Conservation (phyloP, 1,140 invertebrate genomes). For the Drosophila jambulina region DNA sequence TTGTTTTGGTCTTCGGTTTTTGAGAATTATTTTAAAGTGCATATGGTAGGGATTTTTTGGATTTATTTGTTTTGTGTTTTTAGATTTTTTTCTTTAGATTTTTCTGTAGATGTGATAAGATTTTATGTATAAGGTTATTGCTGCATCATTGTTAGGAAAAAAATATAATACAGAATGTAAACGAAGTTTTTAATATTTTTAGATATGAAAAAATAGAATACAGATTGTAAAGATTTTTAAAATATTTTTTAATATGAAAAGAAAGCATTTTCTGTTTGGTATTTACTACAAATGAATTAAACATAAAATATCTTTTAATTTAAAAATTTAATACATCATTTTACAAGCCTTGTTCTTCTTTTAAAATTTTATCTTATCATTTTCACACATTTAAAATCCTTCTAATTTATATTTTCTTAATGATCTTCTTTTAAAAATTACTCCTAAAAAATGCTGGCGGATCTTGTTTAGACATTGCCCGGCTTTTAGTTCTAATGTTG, state of each 20-base stretch:
- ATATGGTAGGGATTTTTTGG: background rate
- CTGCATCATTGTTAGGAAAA: background rate
- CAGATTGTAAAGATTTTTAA: no score
- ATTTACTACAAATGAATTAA: background rate
- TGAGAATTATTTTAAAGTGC: constrained; percentile 41
- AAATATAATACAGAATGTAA: no score
- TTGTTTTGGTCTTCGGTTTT: constrained; percentile 27
- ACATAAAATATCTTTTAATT: background rate
- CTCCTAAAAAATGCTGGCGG: constrained; percentile 4
- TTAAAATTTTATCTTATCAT: background rate
- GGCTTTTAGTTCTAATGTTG: constrained; percentile 23
- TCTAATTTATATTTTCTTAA: background rate
- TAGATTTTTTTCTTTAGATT: no score
- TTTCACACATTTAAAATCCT: background rate
- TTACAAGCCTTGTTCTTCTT: background rate
- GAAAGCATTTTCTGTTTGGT: background rate
- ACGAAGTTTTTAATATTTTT: background rate
- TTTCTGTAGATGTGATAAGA: background rate
- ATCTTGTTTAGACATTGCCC: constrained; percentile 23
- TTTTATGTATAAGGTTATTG: background rate
- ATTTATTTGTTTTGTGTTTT: background rate
- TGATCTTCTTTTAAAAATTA: background rate
- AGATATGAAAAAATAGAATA: background rate
- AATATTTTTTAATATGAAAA: background rate
- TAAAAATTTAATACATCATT: background rate